These are phyloP conservation scores for Archegozetes longisetosus DNA, from an alignment of 1,140 invertebrate genomes.

Conservation along the genomic window DNA sequence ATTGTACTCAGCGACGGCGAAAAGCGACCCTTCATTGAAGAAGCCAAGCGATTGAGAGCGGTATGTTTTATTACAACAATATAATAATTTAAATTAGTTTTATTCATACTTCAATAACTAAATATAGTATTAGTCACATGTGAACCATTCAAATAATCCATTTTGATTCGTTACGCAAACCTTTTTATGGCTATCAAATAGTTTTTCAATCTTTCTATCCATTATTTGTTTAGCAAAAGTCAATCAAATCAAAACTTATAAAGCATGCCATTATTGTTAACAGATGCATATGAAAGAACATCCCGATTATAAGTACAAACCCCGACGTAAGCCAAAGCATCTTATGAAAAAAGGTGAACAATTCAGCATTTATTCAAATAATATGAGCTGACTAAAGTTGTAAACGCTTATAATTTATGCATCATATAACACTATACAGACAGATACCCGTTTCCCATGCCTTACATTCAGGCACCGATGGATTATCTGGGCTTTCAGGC, in stretches of 20 bases:
- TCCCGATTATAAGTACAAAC: constrained; percentile 75
- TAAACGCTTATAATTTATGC: background rate
- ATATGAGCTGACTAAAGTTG: background rate
- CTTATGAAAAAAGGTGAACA: constrained; percentile 55
- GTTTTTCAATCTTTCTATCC: too few relatives aligned
- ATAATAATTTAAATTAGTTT: too few relatives aligned
- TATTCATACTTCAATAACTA: background rate
- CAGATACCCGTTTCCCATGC: background rate
- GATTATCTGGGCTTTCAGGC: constrained; percentile 43
- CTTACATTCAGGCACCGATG: constrained; percentile 33
- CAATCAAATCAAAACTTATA: background rate
- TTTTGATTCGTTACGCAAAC: too few relatives aligned
- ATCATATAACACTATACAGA: background rate
- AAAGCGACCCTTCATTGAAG: constrained; percentile 94
- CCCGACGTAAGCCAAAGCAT: constrained; percentile 68
- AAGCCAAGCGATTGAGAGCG: constrained; percentile 70
- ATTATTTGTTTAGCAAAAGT: too few relatives aligned
- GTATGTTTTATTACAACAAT: constrained; percentile 11
- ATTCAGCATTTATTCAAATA: background rate
- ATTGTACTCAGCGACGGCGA: constrained; percentile 56
- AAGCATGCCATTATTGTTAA: background rate
- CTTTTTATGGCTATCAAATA: too few relatives aligned
- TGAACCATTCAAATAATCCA: background rate
- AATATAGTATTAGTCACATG: background rate
- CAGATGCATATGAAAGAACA: constrained; percentile 74